phyloP scores from a whole-genome alignment of 2,888 invertebrate species.

The Oscheius sp. region DNA sequence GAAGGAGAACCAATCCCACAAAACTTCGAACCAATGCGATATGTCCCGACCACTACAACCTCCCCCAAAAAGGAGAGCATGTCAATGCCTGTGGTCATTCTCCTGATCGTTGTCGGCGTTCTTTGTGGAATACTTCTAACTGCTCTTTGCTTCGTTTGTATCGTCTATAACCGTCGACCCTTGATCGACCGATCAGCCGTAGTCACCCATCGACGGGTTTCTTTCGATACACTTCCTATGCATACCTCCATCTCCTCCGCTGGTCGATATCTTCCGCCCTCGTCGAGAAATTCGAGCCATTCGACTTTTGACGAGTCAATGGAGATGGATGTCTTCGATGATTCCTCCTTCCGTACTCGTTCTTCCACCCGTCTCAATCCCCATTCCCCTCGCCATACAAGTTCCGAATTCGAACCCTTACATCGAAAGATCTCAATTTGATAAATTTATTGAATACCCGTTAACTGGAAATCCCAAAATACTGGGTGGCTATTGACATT shows the following conservation, averaged over 20 bases:
- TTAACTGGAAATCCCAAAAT: constrained; percentile 10
- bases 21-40: constrained; percentile 19
- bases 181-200: constrained; percentile 15
- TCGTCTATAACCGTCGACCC: constrained; percentile 22
- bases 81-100: neutral
- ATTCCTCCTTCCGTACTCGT: constrained; percentile 12
- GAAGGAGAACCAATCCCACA: constrained; percentile 8
- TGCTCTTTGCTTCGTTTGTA: neutral
- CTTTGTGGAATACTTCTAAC: neutral
- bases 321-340: constrained; percentile 10
- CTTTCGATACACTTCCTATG: neutral
- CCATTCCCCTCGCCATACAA: neutral
- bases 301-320: constrained; percentile 8
- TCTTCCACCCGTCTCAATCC: constrained; percentile 8
- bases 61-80: neutral
- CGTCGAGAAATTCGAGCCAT: neutral
- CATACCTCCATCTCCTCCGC: neutral
- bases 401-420: constrained; percentile 8
- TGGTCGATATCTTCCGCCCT: neutral
- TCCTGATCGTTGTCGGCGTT: neutral
- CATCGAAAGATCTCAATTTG: constrained; percentile 20
- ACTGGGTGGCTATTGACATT: constrained; percentile 45
- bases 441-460: neutral
- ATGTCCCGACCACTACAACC: neutral
- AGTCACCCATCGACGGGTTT: constrained; percentile 6